Conservation (phyloP, 2,888 invertebrate species). For the Philaethria dido region DNA sequence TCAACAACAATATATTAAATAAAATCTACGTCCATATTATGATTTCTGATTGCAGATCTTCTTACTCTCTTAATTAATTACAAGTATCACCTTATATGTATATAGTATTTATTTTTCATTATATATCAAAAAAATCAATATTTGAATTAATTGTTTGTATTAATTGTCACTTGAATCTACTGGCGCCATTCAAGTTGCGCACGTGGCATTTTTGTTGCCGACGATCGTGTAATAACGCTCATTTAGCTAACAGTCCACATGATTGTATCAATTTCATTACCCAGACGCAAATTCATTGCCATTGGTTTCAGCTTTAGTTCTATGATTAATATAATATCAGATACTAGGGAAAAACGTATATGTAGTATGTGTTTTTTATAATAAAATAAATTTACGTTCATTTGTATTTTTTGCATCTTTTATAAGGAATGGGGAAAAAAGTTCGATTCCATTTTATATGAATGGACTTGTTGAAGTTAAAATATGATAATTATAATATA, state of each 20-base stretch:
- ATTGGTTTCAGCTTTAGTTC: conserved; percentile 20
- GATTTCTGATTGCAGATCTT: too few species aligned
- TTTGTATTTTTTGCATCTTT: neutral
- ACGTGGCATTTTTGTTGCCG: conserved; percentile 42
- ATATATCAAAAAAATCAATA: neutral
- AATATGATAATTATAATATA: too few species aligned
- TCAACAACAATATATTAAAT: too few species aligned
- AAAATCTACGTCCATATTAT: too few species aligned
- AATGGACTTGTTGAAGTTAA: too few species aligned
- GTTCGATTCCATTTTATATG: neutral
- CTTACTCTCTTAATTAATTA: too few species aligned
- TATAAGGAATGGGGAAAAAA: neutral
- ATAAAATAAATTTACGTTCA: too few species aligned
- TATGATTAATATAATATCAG: neutral
- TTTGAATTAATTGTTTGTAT: neutral
- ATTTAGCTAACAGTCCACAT: conserved; percentile 30
- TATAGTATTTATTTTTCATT: too few species aligned
- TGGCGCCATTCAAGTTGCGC: conserved; percentile 50
- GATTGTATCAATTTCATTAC: conserved; percentile 46
- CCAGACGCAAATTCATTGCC: conserved; percentile 47
- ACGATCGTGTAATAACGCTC: conserved; percentile 35
- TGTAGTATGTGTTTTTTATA: neutral
- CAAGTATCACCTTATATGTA: too few species aligned
- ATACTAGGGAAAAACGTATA: neutral
- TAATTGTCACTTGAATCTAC: conserved; percentile 36